Percentiles rank a stretch among this genome's conserved stretches.
phyloP scores from a whole-genome alignment of 2,888 invertebrate genomes.

The Pseudanteris insignis region DNA sequence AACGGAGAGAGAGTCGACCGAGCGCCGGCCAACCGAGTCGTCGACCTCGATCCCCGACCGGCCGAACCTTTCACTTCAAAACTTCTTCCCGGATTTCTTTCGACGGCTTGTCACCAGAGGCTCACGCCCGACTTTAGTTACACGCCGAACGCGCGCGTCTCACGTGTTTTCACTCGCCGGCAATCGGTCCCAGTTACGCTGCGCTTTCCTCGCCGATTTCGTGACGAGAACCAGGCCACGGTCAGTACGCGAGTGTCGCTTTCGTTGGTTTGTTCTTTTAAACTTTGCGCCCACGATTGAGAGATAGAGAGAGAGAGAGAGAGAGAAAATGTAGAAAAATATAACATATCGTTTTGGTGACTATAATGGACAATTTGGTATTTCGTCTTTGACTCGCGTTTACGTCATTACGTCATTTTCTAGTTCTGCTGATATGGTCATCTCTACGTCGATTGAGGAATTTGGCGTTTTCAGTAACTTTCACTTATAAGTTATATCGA shows the following conservation, averaged over 20 bases:
- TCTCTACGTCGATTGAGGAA: too few relatives aligned
- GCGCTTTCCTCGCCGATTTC: slow-evolving; percentile 12
- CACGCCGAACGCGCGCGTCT: slow-evolving; percentile 28
- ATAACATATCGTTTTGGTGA: too few relatives aligned
- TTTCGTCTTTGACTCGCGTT: too few relatives aligned
- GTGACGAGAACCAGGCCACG: slow-evolving; percentile 9
- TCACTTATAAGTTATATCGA: too few relatives aligned
- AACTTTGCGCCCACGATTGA: too few relatives aligned
- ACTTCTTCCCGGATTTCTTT: slow-evolving; percentile 58
- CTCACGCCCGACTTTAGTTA: slow-evolving; percentile 34
- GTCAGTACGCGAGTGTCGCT: slow-evolving; percentile 14
- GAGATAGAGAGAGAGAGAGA: too few relatives aligned
- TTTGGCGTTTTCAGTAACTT: too few relatives aligned
- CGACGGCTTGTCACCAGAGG: slow-evolving; percentile 46
- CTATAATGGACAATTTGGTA: too few relatives aligned
- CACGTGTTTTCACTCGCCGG: neutral
- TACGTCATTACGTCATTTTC: too few relatives aligned
- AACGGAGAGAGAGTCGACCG: slow-evolving; percentile 43
- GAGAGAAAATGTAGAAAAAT: too few relatives aligned
- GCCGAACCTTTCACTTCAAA: slow-evolving; percentile 64
- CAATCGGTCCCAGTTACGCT: slow-evolving; percentile 1
- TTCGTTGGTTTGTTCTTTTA: too few relatives aligned
- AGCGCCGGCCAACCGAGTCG: slow-evolving; percentile 39
- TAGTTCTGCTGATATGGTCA: too few relatives aligned
- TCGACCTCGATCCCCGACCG: slow-evolving; percentile 61